Conservation (phyloP, 2,113 vertebrate genomes). For the Gallinago paraguaiae region DNA sequence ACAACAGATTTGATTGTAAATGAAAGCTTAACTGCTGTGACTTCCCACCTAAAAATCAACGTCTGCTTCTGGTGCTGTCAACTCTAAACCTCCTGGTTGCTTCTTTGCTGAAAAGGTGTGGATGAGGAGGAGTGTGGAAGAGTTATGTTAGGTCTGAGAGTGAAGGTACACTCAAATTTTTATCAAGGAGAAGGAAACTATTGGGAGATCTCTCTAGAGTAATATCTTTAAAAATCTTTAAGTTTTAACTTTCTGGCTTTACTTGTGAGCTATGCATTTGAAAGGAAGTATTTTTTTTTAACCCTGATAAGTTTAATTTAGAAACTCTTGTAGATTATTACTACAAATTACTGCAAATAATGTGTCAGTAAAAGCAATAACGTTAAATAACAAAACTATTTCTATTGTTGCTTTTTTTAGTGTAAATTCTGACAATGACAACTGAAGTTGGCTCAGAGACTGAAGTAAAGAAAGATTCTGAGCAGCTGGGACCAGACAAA, state of each 20-base stretch:
- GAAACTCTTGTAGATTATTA: not conserved
- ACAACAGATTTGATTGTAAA: not conserved
- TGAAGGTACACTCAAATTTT: not conserved
- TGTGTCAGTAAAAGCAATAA: not conserved
- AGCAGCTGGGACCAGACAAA: slow-evolving; percentile 63
- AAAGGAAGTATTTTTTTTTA: not conserved
- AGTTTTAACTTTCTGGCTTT: not conserved
- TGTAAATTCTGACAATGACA: slow-evolving; percentile 84
- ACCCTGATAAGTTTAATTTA: not conserved
- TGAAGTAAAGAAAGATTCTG: slow-evolving; percentile 89
- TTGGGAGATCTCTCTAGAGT: not conserved
- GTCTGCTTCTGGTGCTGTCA: not conserved
- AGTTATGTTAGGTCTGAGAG: not conserved
- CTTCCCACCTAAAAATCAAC: not conserved
- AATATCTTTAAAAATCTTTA: not conserved
- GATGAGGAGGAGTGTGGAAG: not conserved
- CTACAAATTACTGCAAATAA: not conserved
- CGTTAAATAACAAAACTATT: not conserved
- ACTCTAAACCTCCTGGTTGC: not conserved
- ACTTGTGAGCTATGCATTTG: not conserved
- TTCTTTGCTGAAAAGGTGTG: not conserved
- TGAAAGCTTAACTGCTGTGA: not conserved
- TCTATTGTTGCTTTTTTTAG: slow-evolving; percentile 72
- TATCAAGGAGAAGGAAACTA: not conserved
- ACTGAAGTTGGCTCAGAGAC: slow-evolving; percentile 87